phyloP scores from a whole-genome alignment of 2,888 invertebrate species.

The Apotomis capreana region DNA sequence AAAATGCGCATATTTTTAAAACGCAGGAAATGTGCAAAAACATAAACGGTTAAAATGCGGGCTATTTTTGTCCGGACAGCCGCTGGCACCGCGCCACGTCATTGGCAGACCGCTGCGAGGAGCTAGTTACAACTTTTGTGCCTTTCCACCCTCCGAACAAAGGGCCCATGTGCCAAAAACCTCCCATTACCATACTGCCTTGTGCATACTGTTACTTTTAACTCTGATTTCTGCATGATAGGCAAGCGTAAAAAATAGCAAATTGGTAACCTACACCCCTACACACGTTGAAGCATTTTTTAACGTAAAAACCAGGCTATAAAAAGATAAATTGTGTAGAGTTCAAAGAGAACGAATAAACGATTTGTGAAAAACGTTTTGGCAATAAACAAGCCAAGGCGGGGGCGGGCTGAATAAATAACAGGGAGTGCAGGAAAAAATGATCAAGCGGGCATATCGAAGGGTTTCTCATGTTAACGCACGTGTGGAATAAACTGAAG shows the following conservation, averaged over 20 bases:
- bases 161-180: background rate
- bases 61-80: conserved; percentile 5
- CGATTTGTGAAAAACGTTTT: background rate
- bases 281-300: background rate
- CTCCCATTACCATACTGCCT: background rate
- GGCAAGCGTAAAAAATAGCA: background rate
- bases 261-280: background rate
- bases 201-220: background rate
- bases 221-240: background rate
- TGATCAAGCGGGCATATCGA: background rate
- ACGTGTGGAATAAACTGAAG: background rate
- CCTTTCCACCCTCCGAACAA: background rate
- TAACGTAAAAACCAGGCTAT: background rate
- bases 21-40: conserved; percentile 1
- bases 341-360: conserved; percentile 13
- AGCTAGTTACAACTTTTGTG: conserved; percentile 7
- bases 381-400: conserved; percentile 10
- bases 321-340: conserved; percentile 2
- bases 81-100: conserved; percentile 24
- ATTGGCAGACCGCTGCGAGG: conserved; percentile 25
- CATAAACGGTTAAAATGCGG: conserved; percentile 3
- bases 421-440: background rate
- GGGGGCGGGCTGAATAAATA: conserved; percentile 1
- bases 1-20: background rate
- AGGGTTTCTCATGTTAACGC: background rate